Percentiles rank a stretch among this genome's conserved stretches.
Evolutionary conservation across 2,888 invertebrate species (phyloP).

Genomic region (Melieria picta): DNA sequence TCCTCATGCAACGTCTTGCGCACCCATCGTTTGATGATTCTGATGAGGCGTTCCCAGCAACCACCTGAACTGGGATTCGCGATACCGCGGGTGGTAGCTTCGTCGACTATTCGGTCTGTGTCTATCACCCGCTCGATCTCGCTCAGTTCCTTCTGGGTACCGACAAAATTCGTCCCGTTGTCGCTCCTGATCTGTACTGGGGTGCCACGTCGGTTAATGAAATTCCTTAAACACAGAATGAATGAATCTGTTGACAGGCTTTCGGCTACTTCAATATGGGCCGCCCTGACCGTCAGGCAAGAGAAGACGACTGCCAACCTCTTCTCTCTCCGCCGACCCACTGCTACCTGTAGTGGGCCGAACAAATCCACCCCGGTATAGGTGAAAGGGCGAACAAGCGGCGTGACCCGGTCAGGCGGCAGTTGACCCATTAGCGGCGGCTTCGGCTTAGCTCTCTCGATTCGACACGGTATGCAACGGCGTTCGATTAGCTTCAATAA

Average conservation of each 20-base stretch:
- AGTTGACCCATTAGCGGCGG: conserved; percentile 38
- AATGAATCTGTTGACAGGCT: conserved; percentile 36
- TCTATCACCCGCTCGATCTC: neutral
- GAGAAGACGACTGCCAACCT: conserved; percentile 34
- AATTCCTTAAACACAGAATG: conserved; percentile 37
- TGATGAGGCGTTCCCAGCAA: conserved; percentile 13
- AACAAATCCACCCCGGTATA: conserved; percentile 38
- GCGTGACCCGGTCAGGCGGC: conserved; percentile 35
- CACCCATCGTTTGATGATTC: neutral
- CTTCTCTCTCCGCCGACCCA: conserved; percentile 35
- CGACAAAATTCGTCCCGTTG: conserved; percentile 40
- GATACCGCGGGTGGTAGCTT: neutral
- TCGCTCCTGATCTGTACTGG: conserved; percentile 34
- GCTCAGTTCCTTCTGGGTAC: conserved; percentile 5
- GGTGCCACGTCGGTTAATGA: conserved; percentile 37
- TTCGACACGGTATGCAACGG: conserved; percentile 15
- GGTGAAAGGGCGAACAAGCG: conserved; percentile 33
- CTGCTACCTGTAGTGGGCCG: conserved; percentile 27
- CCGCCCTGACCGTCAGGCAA: conserved; percentile 16
- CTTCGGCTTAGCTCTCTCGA: conserved; percentile 31
- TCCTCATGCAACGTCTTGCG: neutral
- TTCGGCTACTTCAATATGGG: conserved; percentile 33
- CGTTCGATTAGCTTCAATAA: conserved; percentile 25
- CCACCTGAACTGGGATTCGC: neutral
- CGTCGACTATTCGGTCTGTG: neutral